Conservation (phyloP, 2,888 invertebrate genomes). For the Eupithecia dodoneata region DNA sequence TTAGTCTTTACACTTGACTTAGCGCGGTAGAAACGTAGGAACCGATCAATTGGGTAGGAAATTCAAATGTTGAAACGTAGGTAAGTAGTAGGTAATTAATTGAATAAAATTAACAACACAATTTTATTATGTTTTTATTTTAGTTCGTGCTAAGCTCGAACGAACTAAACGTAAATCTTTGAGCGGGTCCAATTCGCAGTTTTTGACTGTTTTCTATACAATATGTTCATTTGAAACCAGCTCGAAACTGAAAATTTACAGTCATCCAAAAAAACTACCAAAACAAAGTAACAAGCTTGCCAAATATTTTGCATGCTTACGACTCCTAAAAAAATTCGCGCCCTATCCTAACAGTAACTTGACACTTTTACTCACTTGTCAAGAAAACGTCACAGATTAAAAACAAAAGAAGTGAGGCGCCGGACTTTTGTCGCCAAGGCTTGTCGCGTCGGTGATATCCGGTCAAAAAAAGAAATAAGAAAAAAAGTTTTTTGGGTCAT, state of each 20-base stretch:
- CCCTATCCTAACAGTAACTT: slow-evolving; percentile 47
- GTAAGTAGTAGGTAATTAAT: background rate
- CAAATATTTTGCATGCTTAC: slow-evolving; percentile 1
- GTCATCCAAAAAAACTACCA: background rate
- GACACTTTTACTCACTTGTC: slow-evolving; percentile 49
- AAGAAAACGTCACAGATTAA: slow-evolving; percentile 38
- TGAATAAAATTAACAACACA: too few relatives aligned
- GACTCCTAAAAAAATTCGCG: background rate
- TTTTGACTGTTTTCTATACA: too few relatives aligned
- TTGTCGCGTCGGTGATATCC: slow-evolving; percentile 78
- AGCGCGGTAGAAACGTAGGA: background rate
- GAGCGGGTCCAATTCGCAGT: too few relatives aligned
- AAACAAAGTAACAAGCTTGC: slow-evolving; percentile 3
- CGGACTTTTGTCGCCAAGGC: slow-evolving; percentile 74
- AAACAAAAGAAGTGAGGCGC: slow-evolving; percentile 65
- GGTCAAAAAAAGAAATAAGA: slow-evolving; percentile 57
- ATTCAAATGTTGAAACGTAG: background rate
- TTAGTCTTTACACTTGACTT: slow-evolving; percentile 18
- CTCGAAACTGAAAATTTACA: background rate
- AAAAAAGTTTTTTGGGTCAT: slow-evolving; percentile 59
- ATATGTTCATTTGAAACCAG: background rate
- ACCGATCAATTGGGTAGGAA: background rate
- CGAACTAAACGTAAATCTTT: too few relatives aligned
- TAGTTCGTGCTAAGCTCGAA: too few relatives aligned
- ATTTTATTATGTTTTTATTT: too few relatives aligned